These are phyloP conservation scores for Heliconius aoede DNA, from an alignment of 2,888 invertebrate genomes.

Conservation along the genomic window DNA sequence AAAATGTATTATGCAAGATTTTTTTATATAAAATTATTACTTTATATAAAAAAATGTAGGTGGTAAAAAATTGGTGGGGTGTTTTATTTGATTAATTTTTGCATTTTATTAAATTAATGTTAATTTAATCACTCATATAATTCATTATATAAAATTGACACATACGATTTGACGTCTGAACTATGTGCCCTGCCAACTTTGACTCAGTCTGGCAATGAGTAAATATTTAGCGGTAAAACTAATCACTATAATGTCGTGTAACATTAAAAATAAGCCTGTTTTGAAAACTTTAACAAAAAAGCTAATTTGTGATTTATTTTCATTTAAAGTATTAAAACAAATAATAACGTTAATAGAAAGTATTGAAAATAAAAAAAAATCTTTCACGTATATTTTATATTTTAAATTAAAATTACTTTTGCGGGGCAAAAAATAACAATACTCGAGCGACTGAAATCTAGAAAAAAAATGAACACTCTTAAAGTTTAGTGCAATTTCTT, in stretches of 20 bases:
- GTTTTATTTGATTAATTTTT: too few relatives aligned
- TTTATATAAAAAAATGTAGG: too few relatives aligned
- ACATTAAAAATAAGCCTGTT: conserved; percentile 5
- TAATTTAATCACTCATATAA: background rate
- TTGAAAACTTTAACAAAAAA: background rate
- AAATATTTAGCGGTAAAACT: conserved; percentile 30
- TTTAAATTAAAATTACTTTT: background rate
- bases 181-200: conserved; percentile 21
- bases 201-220: conserved; percentile 26
- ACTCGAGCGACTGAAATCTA: background rate
- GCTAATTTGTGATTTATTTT: background rate
- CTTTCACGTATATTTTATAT: background rate
- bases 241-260: conserved; percentile 19
- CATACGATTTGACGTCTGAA: background rate
- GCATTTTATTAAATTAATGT: too few relatives aligned
- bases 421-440: background rate
- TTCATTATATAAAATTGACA: background rate
- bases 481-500: background rate
- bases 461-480: background rate
- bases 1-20: conserved; percentile 13
- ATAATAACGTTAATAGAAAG: background rate
- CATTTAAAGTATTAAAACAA: background rate
- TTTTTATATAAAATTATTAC: background rate
- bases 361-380: background rate
- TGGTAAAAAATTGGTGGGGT: too few relatives aligned